phyloP scores from a whole-genome alignment of 2,797 vertebrate genomes.

The Tangara arthus region DNA sequence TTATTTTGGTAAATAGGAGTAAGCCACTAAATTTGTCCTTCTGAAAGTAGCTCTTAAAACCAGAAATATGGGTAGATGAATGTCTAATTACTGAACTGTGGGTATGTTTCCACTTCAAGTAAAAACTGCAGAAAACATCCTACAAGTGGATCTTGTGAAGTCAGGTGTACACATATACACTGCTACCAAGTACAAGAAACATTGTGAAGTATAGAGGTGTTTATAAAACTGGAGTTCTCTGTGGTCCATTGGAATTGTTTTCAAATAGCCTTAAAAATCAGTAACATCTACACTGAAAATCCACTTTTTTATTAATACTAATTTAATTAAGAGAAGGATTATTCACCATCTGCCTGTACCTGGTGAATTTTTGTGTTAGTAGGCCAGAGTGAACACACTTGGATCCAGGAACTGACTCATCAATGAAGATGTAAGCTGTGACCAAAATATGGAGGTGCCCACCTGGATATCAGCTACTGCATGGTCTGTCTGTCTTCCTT shows the following conservation, averaged over 20 bases:
- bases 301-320: neutral
- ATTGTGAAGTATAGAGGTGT: neutral
- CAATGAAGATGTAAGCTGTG: neutral
- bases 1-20: neutral
- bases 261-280: neutral
- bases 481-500: neutral
- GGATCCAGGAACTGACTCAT: neutral
- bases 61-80: neutral
- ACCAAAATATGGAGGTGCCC: neutral
- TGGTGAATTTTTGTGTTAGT: neutral
- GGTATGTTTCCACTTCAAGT: neutral
- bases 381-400: neutral
- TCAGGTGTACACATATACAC: neutral
- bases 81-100: neutral
- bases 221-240: neutral
- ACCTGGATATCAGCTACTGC: neutral
- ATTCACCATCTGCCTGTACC: neutral
- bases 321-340: neutral
- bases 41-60: neutral
- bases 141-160: neutral
- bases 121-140: neutral
- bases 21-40: neutral
- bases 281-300: neutral
- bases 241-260: neutral
- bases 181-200: neutral